A percentile compares a stretch with the other conserved stretches of the same genome.
phyloP scores from a whole-genome alignment of 2,888 invertebrate genomes.

The Endotricha flammealis region DNA sequence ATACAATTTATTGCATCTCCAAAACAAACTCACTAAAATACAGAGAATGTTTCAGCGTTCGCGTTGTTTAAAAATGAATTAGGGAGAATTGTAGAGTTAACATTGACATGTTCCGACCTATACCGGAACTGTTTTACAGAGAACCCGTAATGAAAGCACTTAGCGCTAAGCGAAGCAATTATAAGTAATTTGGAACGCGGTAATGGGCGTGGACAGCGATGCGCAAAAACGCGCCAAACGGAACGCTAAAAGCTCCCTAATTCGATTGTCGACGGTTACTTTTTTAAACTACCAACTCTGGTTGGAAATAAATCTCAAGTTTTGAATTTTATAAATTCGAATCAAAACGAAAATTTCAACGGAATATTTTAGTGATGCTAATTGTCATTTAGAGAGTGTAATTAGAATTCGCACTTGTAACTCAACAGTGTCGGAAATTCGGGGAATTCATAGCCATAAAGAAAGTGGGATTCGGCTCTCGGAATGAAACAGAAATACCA shows the following conservation, averaged over 20 bases:
- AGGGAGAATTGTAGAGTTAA: slow-evolving; percentile 39
- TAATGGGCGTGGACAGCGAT: slow-evolving; percentile 74
- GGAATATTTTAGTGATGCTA: slow-evolving; percentile 37
- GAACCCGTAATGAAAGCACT: slow-evolving; percentile 73
- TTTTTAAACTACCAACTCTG: slow-evolving; percentile 54
- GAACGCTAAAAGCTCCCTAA: slow-evolving; percentile 75
- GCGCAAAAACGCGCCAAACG: slow-evolving; percentile 75
- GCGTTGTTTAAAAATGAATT: slow-evolving; percentile 37
- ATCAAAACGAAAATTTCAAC: slow-evolving; percentile 21
- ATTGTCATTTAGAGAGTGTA: slow-evolving; percentile 53
- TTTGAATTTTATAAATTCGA: slow-evolving; percentile 19
- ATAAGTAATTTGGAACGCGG: slow-evolving; percentile 73
- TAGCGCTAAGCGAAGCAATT: slow-evolving; percentile 77
- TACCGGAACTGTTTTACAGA: slow-evolving; percentile 53
- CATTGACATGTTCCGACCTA: slow-evolving; percentile 49
- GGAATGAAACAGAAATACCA: slow-evolving; percentile 67
- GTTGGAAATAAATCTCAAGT: slow-evolving; percentile 36
- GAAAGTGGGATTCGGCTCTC: slow-evolving; percentile 61
- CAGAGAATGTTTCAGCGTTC: no score
- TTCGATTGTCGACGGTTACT: slow-evolving; percentile 69
- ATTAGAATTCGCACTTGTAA: slow-evolving; percentile 60
- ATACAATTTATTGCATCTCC: slow-evolving; percentile 23
- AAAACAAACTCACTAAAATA: no score
- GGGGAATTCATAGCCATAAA: slow-evolving; percentile 68
- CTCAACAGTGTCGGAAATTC: slow-evolving; percentile 46